Conservation (phyloP, 2,113 vertebrate species). For the Dasypus novemcinctus region DNA sequence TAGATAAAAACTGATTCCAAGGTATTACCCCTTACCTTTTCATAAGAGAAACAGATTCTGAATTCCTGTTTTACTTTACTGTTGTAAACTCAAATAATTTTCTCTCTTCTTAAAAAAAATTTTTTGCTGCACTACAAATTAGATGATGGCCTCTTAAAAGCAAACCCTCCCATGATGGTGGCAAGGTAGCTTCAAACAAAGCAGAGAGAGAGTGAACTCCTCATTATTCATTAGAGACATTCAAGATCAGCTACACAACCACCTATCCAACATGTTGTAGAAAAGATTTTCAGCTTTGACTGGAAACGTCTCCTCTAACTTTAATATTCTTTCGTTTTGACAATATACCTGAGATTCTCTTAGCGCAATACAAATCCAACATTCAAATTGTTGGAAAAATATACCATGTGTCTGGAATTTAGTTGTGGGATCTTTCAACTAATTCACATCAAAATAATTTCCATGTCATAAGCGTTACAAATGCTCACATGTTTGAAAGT, state of each 20-base stretch:
- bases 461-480: slow-evolving; percentile 12
- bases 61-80: slow-evolving; percentile 34
- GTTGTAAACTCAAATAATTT: background rate
- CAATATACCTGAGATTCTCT: slow-evolving; percentile 36
- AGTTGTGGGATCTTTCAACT: slow-evolving; percentile 30
- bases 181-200: slow-evolving; percentile 8
- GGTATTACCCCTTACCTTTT: background rate
- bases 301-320: slow-evolving; percentile 48
- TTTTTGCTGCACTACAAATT: slow-evolving; percentile 17
- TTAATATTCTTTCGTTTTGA: slow-evolving; percentile 40
- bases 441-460: slow-evolving; percentile 37
- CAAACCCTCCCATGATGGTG: background rate
- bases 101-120: slow-evolving; percentile 36
- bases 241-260: background rate
- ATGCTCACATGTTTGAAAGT: slow-evolving; percentile 23
- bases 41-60: background rate
- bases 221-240: slow-evolving; percentile 41
- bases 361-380: background rate
- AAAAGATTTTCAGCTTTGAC: slow-evolving; percentile 48
- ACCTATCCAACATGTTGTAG: slow-evolving; percentile 29
- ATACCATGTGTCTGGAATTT: background rate
- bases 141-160: background rate
- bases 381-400: background rate
- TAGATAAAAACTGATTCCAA: slow-evolving; percentile 18
- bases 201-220: background rate